Evolutionary conservation across 1,140 invertebrate species (phyloP).

Genomic region (Bactericera cockerelli): DNA sequence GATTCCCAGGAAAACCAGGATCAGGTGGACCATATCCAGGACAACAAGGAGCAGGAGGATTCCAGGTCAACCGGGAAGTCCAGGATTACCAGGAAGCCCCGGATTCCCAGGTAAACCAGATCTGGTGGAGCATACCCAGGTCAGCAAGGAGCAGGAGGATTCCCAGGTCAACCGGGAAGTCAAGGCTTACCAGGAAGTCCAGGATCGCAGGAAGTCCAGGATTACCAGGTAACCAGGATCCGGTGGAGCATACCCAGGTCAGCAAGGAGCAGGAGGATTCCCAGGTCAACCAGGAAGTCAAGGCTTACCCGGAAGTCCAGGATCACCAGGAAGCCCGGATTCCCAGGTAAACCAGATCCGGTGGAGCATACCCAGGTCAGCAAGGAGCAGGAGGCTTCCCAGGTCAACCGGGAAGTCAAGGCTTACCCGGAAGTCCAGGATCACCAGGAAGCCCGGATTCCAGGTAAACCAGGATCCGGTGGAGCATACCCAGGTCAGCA

Average conservation of each 20-base stretch:
- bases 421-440: constrained; percentile 7
- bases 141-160: constrained; percentile 18
- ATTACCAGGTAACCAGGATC: constrained; percentile 18
- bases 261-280: constrained; percentile 18
- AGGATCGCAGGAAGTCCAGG: constrained; percentile 17
- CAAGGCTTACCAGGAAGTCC: constrained; percentile 14
- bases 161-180: constrained; percentile 11
- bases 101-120: constrained; percentile 23
- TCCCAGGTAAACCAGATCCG: constrained; percentile 19
- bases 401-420: constrained; percentile 16
- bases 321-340: constrained; percentile 2
- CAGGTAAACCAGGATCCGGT: constrained; percentile 3
- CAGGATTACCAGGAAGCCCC: constrained; percentile 14
- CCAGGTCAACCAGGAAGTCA: background rate
- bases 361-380: constrained; percentile 17
- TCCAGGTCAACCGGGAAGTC: constrained; percentile 24
- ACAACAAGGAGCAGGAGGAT: constrained; percentile 15
- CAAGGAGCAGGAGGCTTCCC: background rate
- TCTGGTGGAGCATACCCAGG: constrained; percentile 20
- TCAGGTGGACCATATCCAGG: constrained; percentile 22
- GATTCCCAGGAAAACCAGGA: constrained; percentile 12
- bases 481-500: constrained; percentile 17
- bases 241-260: constrained; percentile 18
- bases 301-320: constrained; percentile 15
- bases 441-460: constrained; percentile 16